Conservation (phyloP, 2,888 invertebrate species). For the Hydriomena furcata region DNA sequence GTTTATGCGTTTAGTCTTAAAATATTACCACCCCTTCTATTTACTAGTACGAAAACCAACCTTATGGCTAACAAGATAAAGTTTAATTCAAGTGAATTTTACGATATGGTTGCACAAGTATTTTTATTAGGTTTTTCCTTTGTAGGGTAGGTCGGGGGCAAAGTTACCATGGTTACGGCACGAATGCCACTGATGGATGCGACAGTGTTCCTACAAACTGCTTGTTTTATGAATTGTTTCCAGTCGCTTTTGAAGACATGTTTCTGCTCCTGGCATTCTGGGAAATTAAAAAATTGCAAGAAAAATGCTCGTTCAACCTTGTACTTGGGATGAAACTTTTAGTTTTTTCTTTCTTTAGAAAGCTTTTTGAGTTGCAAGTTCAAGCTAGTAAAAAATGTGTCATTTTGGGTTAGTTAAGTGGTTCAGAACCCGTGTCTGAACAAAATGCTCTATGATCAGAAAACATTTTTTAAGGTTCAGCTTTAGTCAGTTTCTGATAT, state of each 20-base stretch:
- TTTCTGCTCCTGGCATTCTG: conserved; percentile 6
- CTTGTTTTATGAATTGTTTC: conserved; percentile 28
- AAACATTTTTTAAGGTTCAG: no score
- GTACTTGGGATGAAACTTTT: no score
- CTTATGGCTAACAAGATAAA: background rate
- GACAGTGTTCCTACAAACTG: conserved; percentile 28
- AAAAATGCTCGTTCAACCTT: no score
- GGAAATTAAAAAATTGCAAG: background rate
- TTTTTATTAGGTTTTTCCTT: conserved; percentile 63
- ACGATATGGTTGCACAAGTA: conserved; percentile 30
- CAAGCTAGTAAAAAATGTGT: no score
- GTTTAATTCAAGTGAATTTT: background rate
- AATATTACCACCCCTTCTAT: conserved; percentile 19
- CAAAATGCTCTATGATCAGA: no score
- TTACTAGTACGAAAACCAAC: background rate
- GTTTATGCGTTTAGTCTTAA: conserved; percentile 54
- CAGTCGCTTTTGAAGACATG: conserved; percentile 19
- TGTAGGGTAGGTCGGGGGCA: conserved; percentile 61
- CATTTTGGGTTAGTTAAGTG: no score
- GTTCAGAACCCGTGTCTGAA: no score
- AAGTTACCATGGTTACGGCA: conserved; percentile 60
- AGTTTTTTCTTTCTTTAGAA: background rate
- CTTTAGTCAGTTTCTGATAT: no score
- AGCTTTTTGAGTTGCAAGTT: no score
- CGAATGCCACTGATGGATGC: conserved; percentile 45